Evolutionary conservation across 2,797 vertebrate species (phyloP), one percentile per base, ranked within the genome.

Genomic region (Scleropages formosus): DNA sequence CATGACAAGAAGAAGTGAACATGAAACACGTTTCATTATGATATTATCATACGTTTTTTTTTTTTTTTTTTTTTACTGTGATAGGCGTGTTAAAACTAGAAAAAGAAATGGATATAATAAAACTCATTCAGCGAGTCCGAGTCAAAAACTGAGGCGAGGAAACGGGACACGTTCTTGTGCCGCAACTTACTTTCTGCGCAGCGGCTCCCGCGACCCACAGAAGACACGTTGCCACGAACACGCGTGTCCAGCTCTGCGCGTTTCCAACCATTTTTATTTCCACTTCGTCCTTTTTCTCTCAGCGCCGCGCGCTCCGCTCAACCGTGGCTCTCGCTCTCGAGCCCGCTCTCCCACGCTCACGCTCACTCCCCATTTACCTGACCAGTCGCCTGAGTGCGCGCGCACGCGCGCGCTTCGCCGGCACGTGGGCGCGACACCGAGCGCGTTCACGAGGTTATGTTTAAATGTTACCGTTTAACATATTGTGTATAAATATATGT

Each of bases 101-200:
- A 12, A 51, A 18, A 51, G 51, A 71, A 58, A 58, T 18, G 18
- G n/a, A n/a, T n/a, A n/a, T n/a, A n/a, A n/a, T n/a, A 8, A 58
- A 27, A 22, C 15, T 56, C 27, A 71, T 27, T 71, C 31, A 31
- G 51, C 31, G 69, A n/a, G n/a, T n/a, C n/a, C n/a, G n/a, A n/a
- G n/a, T n/a, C n/a, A n/a, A n/a, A n/a, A n/a, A n/a, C n/a, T n/a
- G n/a, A n/a, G n/a, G n/a, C 18, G 6, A 2, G 2, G n/a, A 20
- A 71, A 73, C 20, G 22, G 79, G 62, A 81, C 84, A 87, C 74
- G 70, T 79, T 65, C 80, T 83, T 31, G 63, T 63, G 44, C 27
- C 68, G 71, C 68, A 53, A 85, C 92, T 92, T 89, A 93, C 92
- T 89, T 91, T 92, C 84, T 92, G 91, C 72, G 91, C 86, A 56